These are phyloP conservation scores for Heliothis peltigera DNA, from an alignment of 2,888 invertebrate genomes.

Conservation along the genomic window DNA sequence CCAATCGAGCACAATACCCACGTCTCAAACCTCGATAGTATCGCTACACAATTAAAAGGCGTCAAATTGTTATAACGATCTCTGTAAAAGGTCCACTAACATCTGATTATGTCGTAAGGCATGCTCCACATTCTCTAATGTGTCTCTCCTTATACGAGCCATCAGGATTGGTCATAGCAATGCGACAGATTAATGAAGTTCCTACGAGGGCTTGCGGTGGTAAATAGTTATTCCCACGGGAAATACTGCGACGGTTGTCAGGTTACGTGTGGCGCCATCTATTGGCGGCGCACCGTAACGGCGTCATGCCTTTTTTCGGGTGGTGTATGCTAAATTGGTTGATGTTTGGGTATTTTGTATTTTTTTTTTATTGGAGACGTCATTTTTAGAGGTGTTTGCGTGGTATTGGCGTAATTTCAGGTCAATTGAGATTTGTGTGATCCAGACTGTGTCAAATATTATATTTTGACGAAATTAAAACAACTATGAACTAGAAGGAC, in stretches of 20 bases:
- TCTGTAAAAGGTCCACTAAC: constrained; percentile 44
- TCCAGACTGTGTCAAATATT: no score
- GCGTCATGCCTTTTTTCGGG: not conserved
- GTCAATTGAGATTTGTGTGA: no score
- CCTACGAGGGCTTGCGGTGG: constrained; percentile 37
- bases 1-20: constrained; percentile 9
- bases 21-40: constrained; percentile 19
- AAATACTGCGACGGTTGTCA: constrained; percentile 38
- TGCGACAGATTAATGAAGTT: constrained; percentile 56
- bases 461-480: no score
- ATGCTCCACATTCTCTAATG: constrained; percentile 55
- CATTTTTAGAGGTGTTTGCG: no score
- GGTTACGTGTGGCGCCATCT: constrained; percentile 45
- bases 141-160: constrained; percentile 54
- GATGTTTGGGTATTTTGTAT: not conserved
- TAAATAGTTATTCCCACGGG: constrained; percentile 59
- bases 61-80: constrained; percentile 50
- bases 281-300: constrained; percentile 12
- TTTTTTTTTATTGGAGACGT: not conserved
- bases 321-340: constrained; percentile 9
- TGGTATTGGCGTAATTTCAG: no score
- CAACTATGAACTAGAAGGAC: no score
- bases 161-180: constrained; percentile 51
- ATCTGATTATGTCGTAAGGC: constrained; percentile 61
- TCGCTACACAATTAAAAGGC: constrained; percentile 50